Conservation (phyloP, 2,797 vertebrate genomes). For the Thunnus albacares region DNA sequence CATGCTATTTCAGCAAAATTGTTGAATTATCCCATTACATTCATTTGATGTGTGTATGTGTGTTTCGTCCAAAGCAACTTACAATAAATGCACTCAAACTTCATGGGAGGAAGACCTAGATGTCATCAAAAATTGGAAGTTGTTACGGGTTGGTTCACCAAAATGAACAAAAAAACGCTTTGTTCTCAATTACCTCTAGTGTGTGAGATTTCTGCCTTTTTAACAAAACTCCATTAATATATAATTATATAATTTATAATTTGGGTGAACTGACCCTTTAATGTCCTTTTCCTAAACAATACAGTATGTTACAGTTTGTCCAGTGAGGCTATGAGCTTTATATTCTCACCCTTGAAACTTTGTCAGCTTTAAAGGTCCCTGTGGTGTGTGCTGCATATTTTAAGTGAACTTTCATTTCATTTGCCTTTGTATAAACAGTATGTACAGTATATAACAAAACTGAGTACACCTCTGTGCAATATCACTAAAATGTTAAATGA, state of each 20-base stretch:
- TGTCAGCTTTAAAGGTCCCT: background rate
- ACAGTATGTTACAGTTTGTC: constrained; percentile 3
- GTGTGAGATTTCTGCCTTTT: background rate
- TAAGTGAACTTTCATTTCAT: constrained; percentile 23
- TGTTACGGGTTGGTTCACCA: background rate
- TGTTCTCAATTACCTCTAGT: background rate
- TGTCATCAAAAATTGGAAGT: background rate
- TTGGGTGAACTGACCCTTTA: background rate
- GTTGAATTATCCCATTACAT: background rate
- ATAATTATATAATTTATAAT: background rate
- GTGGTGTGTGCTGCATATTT: background rate
- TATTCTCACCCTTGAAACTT: background rate
- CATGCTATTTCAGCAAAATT: background rate
- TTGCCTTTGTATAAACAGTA: constrained; percentile 2
- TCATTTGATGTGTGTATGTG: background rate
- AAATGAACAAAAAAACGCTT: background rate
- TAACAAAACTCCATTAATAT: background rate
- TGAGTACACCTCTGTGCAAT: too few species aligned
- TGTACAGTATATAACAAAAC: too few species aligned
- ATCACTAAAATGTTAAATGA: too few species aligned
- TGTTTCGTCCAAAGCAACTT: background rate
- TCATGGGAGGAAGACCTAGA: background rate
- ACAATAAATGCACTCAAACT: constrained; percentile 4
- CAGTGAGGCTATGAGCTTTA: background rate
- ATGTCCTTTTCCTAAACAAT: background rate